phyloP scores from a whole-genome alignment of 2,797 vertebrate species.

The Eurystomus glaucurus region DNA sequence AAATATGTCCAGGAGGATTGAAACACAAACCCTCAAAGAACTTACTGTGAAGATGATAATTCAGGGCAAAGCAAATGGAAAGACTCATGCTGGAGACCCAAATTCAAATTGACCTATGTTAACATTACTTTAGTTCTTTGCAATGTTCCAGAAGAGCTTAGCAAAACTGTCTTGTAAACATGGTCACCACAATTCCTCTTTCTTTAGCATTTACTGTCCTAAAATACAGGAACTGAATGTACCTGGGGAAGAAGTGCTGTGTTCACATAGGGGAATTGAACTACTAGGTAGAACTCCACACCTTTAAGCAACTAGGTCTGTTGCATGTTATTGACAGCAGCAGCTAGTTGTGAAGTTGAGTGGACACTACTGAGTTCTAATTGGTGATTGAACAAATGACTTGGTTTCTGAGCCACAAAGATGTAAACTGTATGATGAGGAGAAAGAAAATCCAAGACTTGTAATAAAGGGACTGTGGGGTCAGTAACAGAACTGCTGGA shows the following conservation, averaged over 20 bases:
- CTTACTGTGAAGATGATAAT: constrained; percentile 46
- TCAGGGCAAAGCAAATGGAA: constrained; percentile 44
- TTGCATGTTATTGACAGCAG: background rate
- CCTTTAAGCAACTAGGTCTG: background rate
- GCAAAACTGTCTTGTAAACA: background rate
- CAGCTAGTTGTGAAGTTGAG: constrained; percentile 13
- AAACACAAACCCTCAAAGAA: constrained; percentile 15
- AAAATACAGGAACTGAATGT: background rate
- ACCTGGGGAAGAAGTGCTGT: constrained; percentile 9
- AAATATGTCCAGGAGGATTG: background rate
- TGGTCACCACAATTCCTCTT: background rate
- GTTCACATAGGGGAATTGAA: background rate
- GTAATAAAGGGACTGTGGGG: background rate
- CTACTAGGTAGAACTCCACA: background rate
- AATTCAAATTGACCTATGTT: background rate
- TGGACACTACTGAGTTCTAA: background rate
- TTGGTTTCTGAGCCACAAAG: background rate
- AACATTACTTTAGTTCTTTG: constrained; percentile 19
- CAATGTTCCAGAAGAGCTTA: background rate
- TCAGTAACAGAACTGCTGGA: background rate
- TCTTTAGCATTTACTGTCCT: constrained; percentile 15
- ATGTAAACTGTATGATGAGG: background rate
- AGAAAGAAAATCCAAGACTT: background rate
- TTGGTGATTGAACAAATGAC: background rate
- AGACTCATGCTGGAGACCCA: background rate